A percentile compares a stretch with the other conserved stretches of the same genome.
phyloP scores from a whole-genome alignment of 2,113 vertebrate species.

The Vulpes ferrilata region DNA sequence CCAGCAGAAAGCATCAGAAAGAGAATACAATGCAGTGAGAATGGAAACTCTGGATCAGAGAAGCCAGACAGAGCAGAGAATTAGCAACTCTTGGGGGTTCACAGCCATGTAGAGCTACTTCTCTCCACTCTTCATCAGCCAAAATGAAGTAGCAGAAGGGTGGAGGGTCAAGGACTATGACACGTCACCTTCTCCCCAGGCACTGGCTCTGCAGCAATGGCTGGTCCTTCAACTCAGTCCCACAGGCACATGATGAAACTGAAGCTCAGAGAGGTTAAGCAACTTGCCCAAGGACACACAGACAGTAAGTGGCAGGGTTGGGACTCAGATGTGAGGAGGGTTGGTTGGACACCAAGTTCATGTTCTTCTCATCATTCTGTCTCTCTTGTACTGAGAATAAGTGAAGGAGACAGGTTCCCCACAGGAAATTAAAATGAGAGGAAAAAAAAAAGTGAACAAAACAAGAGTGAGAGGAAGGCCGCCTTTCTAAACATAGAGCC shows the following conservation, averaged over 20 bases:
- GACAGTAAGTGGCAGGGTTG: neutral
- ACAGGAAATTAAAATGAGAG: neutral
- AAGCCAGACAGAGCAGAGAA: neutral
- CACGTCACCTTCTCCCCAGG: neutral
- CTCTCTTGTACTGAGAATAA: neutral
- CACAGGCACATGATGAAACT: rapidly evolving
- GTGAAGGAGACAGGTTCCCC: neutral
- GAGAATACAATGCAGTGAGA: rapidly evolving
- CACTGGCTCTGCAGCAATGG: too few species aligned
- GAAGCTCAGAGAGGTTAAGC: constrained; percentile 25
- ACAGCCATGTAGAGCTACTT: neutral
- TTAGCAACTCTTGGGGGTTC: neutral
- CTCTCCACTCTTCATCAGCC: neutral
- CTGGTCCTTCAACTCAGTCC: neutral
- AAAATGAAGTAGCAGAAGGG: neutral
- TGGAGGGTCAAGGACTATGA: too few species aligned
- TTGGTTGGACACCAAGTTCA: neutral
- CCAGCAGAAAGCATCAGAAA: neutral
- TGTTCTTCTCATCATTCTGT: neutral
- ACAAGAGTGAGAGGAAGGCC: neutral
- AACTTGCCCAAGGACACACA: neutral
- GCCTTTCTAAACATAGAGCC: rapidly evolving
- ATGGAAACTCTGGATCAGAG: neutral
- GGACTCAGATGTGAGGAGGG: neutral
- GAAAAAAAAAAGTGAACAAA: neutral